phyloP scores from a whole-genome alignment of 2,113 vertebrate species.

The Rhabdomys dilectus region DNA sequence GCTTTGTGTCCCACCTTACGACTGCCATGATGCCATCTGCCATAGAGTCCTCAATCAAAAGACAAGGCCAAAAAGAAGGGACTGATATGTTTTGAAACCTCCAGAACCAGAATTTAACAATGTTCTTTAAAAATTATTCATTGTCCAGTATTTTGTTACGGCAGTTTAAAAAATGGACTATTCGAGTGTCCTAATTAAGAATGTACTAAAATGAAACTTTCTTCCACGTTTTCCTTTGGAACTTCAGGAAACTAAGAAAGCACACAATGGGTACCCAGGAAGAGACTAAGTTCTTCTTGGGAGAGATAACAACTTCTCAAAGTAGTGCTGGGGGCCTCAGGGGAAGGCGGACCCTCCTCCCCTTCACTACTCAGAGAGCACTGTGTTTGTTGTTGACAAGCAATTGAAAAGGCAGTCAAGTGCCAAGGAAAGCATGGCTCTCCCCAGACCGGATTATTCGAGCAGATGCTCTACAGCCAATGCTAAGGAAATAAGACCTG shows the following conservation, averaged over 20 bases:
- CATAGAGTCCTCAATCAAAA: background rate
- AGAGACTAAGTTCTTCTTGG: background rate
- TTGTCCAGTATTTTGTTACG: background rate
- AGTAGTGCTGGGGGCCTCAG: background rate
- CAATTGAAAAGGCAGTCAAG: background rate
- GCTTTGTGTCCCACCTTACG: background rate
- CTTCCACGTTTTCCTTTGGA: background rate
- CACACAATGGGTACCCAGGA: background rate
- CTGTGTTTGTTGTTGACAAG: slow-evolving; percentile 52
- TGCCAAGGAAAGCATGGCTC: background rate
- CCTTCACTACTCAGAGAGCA: background rate
- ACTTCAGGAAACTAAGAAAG: background rate
- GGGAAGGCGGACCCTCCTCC: background rate
- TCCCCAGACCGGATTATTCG: background rate
- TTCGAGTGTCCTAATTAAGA: background rate
- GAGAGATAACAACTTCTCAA: background rate
- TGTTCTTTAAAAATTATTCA: background rate
- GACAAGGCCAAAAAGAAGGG: background rate
- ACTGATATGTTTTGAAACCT: background rate
- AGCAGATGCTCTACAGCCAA: background rate
- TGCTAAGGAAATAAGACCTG: slow-evolving; percentile 48
- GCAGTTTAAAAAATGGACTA: background rate
- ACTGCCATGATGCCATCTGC: background rate
- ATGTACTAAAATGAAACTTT: background rate
- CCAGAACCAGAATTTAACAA: background rate